Evolutionary conservation across 2,888 invertebrate species (phyloP).

Genomic region (Caenorhabditis afra): DNA sequence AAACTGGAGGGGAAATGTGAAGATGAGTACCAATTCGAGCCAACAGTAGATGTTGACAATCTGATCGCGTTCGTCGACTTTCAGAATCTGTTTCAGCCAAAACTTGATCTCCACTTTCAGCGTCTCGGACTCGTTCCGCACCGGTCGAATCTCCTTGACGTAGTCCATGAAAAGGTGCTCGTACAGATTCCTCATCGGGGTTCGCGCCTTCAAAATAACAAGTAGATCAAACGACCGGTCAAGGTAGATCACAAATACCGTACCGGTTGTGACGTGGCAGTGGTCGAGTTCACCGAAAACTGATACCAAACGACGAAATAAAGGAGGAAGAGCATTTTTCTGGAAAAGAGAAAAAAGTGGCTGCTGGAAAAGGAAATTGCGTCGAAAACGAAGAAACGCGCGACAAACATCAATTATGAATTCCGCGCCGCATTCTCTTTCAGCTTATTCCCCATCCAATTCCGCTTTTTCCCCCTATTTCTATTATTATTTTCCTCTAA

Average conservation of each 20-base stretch:
- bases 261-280: slow-evolving; percentile 45
- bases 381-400: not conserved
- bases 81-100: slow-evolving; percentile 80
- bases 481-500: too few relatives aligned
- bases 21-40: slow-evolving; percentile 70
- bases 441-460: too few relatives aligned
- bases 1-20: not conserved
- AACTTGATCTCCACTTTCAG: slow-evolving; percentile 75
- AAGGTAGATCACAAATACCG: not conserved
- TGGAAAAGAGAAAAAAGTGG: slow-evolving; percentile 11
- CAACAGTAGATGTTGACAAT: slow-evolving; percentile 78
- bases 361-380: not conserved
- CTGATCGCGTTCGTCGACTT: slow-evolving; percentile 77
- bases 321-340: slow-evolving; percentile 18
- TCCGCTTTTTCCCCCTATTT: too few relatives aligned
- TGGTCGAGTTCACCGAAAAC: not conserved
- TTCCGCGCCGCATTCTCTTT: too few relatives aligned
- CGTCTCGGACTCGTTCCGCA: slow-evolving; percentile 71
- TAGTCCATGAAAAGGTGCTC: slow-evolving; percentile 73
- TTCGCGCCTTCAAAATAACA: slow-evolving; percentile 44
- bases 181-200: slow-evolving; percentile 71
- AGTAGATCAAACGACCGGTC: not conserved
- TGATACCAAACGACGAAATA: slow-evolving; percentile 35
- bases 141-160: slow-evolving; percentile 75
- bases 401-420: not conserved